Conservation (phyloP, 2,113 vertebrate genomes). For the Hydropotes inermis region DNA sequence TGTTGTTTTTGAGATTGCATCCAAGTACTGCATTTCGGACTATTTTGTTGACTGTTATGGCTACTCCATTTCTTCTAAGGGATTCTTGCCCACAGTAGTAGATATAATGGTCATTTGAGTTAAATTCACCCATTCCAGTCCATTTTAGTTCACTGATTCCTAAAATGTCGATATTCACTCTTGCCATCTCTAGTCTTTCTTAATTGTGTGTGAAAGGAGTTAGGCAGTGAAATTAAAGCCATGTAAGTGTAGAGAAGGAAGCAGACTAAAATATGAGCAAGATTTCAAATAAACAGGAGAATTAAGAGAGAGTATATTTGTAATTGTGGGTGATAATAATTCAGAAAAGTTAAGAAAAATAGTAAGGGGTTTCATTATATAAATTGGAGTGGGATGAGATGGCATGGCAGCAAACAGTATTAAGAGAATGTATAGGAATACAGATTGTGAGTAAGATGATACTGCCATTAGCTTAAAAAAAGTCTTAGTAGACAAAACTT, state of each 20-base stretch:
- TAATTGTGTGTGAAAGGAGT: background rate
- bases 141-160: background rate
- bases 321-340: background rate
- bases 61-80: background rate
- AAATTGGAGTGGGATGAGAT: background rate
- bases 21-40: background rate
- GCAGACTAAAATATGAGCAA: background rate
- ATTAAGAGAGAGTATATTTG: background rate
- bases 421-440: background rate
- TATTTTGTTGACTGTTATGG: background rate
- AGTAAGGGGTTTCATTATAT: background rate
- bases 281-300: background rate
- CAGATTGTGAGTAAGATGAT: background rate
- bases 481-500: background rate
- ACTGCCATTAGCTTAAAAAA: background rate
- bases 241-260: background rate
- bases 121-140: background rate
- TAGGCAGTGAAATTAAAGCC: background rate
- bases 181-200: background rate
- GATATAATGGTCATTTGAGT: background rate
- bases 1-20: background rate
- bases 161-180: background rate
- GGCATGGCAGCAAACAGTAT: background rate
- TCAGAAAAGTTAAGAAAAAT: background rate
- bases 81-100: background rate